Conservation (phyloP, 2,113 vertebrate species). For the Galbula dea region DNA sequence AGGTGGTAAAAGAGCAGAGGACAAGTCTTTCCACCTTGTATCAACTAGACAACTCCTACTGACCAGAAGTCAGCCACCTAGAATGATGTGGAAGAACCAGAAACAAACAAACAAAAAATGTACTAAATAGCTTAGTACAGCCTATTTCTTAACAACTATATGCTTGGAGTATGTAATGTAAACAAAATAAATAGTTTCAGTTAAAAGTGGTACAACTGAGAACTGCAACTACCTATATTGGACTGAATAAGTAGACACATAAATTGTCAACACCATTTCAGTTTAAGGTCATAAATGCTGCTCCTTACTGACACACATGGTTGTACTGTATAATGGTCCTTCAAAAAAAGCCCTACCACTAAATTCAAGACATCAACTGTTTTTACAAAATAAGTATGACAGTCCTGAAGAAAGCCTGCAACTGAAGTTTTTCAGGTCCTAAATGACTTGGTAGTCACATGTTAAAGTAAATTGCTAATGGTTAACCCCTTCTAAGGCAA, state of each 20-base stretch:
- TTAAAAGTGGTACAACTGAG: background rate
- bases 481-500: background rate
- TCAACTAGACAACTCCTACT: background rate
- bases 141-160: background rate
- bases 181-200: background rate
- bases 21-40: background rate
- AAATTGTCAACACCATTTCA: background rate
- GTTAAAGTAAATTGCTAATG: background rate
- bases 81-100: background rate
- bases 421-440: background rate
- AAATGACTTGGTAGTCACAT: background rate
- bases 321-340: background rate
- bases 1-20: background rate
- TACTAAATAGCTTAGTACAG: background rate
- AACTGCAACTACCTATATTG: background rate
- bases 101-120: background rate
- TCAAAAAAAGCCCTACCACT: background rate
- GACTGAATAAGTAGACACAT: background rate
- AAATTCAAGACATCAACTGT: background rate
- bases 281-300: background rate
- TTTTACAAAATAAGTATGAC: background rate
- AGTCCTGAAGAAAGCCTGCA: background rate
- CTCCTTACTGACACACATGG: background rate
- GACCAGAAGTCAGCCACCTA: background rate
- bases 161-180: background rate